phyloP scores from a whole-genome alignment of 2,888 invertebrate species.

The Thalpophila matura region DNA sequence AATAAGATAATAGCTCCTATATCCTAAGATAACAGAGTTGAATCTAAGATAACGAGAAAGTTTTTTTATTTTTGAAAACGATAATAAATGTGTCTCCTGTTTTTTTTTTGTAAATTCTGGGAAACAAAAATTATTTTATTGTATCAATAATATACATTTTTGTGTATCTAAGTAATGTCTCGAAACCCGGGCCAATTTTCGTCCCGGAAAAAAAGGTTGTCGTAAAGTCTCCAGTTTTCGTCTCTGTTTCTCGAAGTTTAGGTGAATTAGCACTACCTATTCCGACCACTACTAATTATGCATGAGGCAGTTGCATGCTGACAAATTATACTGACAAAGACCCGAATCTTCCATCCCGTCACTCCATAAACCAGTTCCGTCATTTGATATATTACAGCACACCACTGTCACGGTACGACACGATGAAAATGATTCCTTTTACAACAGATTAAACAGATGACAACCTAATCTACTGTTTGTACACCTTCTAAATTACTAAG shows the following conservation, averaged over 20 bases:
- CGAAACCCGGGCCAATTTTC: too few species aligned
- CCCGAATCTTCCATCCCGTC: background rate
- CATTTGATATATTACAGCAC: conserved; percentile 28
- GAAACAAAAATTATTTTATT: background rate
- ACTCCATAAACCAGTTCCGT: conserved; percentile 23
- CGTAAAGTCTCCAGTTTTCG: too few species aligned
- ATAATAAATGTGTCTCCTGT: too few species aligned
- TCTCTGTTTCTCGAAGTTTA: too few species aligned
- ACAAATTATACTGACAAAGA: background rate
- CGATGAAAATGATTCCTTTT: conserved; percentile 20
- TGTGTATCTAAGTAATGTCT: too few species aligned
- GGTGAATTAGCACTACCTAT: too few species aligned
- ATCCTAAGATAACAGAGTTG: too few species aligned
- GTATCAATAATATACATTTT: background rate
- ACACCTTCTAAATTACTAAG: conserved; percentile 28
- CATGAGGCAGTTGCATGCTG: background rate
- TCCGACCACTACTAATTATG: background rate
- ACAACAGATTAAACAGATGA: conserved; percentile 25
- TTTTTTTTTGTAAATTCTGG: too few species aligned
- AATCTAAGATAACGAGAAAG: too few species aligned
- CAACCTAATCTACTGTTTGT: conserved; percentile 32
- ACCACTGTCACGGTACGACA: conserved; percentile 6
- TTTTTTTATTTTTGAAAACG: too few species aligned
- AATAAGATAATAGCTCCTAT: too few species aligned
- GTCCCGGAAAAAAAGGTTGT: too few species aligned